Base-by-base conservation (phyloP, 2,888 invertebrate species). In the Entomobrya multifasciata region DNA sequence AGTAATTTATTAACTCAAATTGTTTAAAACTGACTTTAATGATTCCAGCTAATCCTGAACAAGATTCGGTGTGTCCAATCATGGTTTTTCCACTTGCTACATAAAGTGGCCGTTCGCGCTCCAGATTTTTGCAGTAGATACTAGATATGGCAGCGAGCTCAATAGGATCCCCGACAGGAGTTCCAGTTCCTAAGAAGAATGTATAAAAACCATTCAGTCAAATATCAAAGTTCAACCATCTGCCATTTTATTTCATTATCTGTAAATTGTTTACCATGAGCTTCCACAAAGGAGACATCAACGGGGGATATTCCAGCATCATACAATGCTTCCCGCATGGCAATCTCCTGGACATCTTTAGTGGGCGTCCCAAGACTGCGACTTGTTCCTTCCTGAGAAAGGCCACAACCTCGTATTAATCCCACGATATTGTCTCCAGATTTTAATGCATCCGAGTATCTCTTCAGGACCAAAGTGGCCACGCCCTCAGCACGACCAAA, bases 201-300 rank as follows among this genome's bases (percentile, higher is more conserved):
- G 10, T 49, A 49, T 49, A 22, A 22, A 47, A 1, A 17, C 13
- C 17, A 11, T n/a, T 15, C 15, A 25, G 22, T 44, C 22, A n/a
- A 44, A 70, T 15, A 60, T 25, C 8, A 41, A 1, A 11, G 44
- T 27, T 15, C 11, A 36, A 3, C 36, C 8, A 8, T 36, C n/a
- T 36, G 36, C 8, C 8, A 36, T 36, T 44, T 6, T 4, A 41
- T 17, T 41, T 44, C 15, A 57, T 60, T 27, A 15, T 2, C 5
- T 22, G 11, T 60, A 3, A 27, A 22, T 25, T 1, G 22, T 55
- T 55, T 52, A 80, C 80, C 82, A 36, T 85, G 84, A 30, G 84
- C 98, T 93, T 99, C 99, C 1, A 99, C 96, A 93, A 98, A 99
- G 4, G 93, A 94, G 0, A 99, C 96, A 82, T 96, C 95, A 70